Conservation (phyloP, 1,140 invertebrate genomes). For the Bombus cullumanus region DNA sequence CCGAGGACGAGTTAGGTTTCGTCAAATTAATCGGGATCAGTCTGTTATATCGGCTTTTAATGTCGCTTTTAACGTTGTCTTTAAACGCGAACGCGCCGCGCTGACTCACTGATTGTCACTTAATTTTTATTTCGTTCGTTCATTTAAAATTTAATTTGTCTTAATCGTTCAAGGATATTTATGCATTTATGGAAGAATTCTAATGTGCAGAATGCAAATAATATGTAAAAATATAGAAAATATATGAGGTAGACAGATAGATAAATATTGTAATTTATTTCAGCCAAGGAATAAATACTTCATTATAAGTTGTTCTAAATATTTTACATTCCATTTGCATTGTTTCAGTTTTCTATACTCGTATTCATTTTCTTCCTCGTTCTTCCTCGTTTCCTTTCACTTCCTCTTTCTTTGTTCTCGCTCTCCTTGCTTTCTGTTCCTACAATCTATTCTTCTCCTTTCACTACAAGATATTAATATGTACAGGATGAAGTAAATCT, state of each 20-base stretch:
- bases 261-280: not conserved
- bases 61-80: not conserved
- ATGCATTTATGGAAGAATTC: not conserved
- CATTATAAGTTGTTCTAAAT: not conserved
- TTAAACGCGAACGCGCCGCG: too few species aligned
- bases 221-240: not conserved
- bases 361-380: not conserved
- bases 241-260: not conserved
- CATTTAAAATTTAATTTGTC: not conserved
- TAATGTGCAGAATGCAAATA: not conserved
- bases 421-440: not conserved
- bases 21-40: constrained; percentile 37
- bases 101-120: constrained; percentile 18
- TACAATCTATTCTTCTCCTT: not conserved
- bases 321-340: not conserved
- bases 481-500: not conserved
- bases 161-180: not conserved
- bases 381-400: not conserved
- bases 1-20: constrained; percentile 16
- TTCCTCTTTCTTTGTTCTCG: not conserved
- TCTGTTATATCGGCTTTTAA: not conserved
- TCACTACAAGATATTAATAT: not conserved
- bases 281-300: not conserved
- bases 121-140: not conserved
- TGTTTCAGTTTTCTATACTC: not conserved